phyloP scores from a whole-genome alignment of 2,888 invertebrate species.

The Tuberolachnus salignus region DNA sequence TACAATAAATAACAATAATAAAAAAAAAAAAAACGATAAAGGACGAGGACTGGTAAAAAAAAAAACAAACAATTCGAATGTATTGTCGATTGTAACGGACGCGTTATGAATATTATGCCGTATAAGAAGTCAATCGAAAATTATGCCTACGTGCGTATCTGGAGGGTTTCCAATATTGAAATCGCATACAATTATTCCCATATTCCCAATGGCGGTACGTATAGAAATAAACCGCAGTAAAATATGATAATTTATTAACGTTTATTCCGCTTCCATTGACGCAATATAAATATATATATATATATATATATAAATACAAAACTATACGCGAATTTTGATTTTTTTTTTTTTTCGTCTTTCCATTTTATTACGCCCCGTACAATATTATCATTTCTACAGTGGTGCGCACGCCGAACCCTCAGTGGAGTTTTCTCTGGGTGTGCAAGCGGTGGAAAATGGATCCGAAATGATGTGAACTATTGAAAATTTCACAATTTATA shows the following conservation, averaged over 20 bases:
- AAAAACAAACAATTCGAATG: neutral
- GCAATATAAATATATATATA: neutral
- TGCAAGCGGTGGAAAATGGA: too few species aligned
- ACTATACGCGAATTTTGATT: neutral
- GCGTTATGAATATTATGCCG: conserved; percentile 27
- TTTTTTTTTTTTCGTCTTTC: neutral
- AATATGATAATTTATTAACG: neutral
- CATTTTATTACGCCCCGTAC: neutral
- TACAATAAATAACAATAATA: too few species aligned
- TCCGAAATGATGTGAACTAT: too few species aligned
- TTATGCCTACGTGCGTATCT: neutral
- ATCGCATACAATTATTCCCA: neutral
- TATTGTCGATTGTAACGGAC: conserved; percentile 10
- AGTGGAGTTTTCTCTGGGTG: too few species aligned
- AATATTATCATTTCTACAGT: neutral
- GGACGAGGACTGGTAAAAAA: neutral
- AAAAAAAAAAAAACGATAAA: too few species aligned
- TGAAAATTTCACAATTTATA: too few species aligned
- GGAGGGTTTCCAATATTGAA: conserved; percentile 16
- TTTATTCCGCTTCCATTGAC: neutral
- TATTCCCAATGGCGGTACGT: neutral
- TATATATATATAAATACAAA: neutral
- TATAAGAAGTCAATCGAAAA: neutral
- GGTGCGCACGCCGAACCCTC: neutral
- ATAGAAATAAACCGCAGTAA: conserved; percentile 3